Conservation (phyloP, 2,797 vertebrate species). For the Rhincodon typus region DNA sequence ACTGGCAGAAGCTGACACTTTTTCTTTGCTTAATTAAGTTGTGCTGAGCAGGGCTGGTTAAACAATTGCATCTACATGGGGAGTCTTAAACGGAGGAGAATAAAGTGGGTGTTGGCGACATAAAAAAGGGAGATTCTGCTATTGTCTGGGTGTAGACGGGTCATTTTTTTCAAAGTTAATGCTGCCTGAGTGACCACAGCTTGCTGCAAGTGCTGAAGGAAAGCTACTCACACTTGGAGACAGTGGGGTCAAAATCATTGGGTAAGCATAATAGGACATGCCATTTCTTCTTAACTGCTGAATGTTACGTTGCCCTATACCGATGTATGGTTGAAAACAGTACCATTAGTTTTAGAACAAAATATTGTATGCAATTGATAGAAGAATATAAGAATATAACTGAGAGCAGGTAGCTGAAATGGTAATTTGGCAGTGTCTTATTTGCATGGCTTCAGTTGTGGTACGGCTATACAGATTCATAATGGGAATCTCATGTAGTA, state of each 20-base stretch:
- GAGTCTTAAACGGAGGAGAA: slow-evolving; percentile 75
- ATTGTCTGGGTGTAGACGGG: slow-evolving; percentile 91
- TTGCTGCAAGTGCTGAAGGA: slow-evolving; percentile 16
- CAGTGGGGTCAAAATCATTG: slow-evolving; percentile 10
- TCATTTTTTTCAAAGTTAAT: slow-evolving; percentile 97
- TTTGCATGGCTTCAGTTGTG: not conserved
- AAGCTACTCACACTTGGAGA: slow-evolving; percentile 13
- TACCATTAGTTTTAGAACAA: not conserved
- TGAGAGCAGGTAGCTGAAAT: not conserved
- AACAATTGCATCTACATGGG: slow-evolving; percentile 89
- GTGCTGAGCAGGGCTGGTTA: slow-evolving; percentile 92
- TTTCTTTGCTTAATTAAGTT: slow-evolving; percentile 98
- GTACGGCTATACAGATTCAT: not conserved
- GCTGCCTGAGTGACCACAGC: slow-evolving; percentile 81
- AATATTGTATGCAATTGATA: not conserved
- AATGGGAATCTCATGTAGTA: not conserved
- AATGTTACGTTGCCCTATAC: not conserved
- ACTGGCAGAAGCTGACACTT: slow-evolving; percentile 83
- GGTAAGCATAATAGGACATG: slow-evolving; percentile 14
- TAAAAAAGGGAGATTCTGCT: slow-evolving; percentile 75
- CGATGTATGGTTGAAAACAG: too few species aligned
- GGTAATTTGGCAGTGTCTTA: not conserved
- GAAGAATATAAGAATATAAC: not conserved
- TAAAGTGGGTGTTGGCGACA: slow-evolving; percentile 72
- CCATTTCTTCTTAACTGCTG: not conserved